phyloP scores from a whole-genome alignment of 2,113 vertebrate genomes.

The Platysternon megacephalum region DNA sequence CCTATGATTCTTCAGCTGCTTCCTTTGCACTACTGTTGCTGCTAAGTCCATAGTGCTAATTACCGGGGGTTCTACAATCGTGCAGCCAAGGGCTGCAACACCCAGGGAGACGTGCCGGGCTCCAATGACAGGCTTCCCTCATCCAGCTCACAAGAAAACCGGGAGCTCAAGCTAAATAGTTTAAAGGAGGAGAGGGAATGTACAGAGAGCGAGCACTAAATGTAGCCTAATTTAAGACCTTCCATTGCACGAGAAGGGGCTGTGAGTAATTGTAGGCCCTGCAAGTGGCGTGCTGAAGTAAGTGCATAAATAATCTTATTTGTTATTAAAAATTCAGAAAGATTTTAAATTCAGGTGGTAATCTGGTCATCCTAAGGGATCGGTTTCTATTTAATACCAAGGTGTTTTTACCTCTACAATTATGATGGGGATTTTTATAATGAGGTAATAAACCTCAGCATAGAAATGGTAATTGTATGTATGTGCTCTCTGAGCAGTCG shows the following conservation, averaged over 20 bases:
- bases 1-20: conserved; percentile 46
- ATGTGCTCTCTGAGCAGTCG: conserved; percentile 18
- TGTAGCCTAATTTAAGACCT: neutral
- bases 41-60: conserved; percentile 40
- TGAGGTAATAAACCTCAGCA: conserved; percentile 72
- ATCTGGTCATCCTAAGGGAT: conserved; percentile 78
- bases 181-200: conserved; percentile 43
- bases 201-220: neutral
- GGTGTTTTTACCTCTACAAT: conserved; percentile 81
- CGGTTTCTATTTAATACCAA: conserved; percentile 78
- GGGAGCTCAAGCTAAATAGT: neutral
- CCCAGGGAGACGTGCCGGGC: neutral
- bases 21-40: neutral
- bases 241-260: neutral
- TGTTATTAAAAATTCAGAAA: conserved; percentile 79
- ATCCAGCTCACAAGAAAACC: neutral
- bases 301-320: conserved; percentile 77
- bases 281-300: conserved; percentile 43
- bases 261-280: conserved; percentile 27
- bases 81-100: neutral
- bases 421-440: conserved; percentile 79
- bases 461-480: conserved; percentile 76
- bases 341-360: conserved; percentile 81
- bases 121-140: neutral
- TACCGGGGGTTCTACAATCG: conserved; percentile 10